Evolutionary conservation across 2,113 vertebrate genomes (phyloP).

Genomic region (Salvelinus alpinus): DNA sequence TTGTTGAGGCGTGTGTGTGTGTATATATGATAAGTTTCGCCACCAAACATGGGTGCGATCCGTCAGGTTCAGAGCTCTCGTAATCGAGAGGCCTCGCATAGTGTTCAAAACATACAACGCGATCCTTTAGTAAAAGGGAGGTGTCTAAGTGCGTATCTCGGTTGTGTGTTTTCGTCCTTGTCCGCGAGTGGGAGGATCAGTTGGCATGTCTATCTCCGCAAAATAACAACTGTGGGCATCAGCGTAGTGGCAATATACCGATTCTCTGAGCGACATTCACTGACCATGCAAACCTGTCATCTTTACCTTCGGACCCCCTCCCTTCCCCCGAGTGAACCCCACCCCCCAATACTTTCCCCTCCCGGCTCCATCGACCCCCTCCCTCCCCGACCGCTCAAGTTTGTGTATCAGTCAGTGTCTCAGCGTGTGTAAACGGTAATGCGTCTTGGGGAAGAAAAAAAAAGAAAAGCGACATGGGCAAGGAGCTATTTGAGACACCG

Average conservation of each 20-base stretch:
- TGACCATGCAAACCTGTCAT: conserved; percentile 31
- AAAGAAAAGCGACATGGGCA: conserved; percentile 45
- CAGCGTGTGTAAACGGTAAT: conserved; percentile 60
- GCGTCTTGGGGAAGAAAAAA: conserved; percentile 45
- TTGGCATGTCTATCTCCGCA: conserved; percentile 28
- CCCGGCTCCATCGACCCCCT: not conserved
- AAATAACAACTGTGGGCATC: conserved; percentile 32
- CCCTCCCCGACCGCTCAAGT: conserved; percentile 19
- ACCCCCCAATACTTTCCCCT: not conserved
- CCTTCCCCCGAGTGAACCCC: not conserved
- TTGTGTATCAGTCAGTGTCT: conserved; percentile 52
- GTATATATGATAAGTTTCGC: conserved; percentile 4
- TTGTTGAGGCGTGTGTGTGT: not conserved
- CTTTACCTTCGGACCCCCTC: not conserved
- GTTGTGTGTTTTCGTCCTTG: conserved; percentile 15
- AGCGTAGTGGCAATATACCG: conserved; percentile 35
- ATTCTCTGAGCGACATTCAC: conserved; percentile 40
- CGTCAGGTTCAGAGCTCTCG: not conserved
- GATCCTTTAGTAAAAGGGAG: conserved; percentile 5
- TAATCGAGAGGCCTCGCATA: conserved; percentile 3
- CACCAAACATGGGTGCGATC: not conserved
- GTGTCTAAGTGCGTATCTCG: not conserved
- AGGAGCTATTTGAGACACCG: conserved; percentile 88
- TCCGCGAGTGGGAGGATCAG: conserved; percentile 26
- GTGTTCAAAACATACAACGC: conserved; percentile 5